Evolutionary conservation across 2,888 invertebrate species (phyloP), one percentile per base, ranked within the genome.

Genomic region (Zaprionus obscuricornis): DNA sequence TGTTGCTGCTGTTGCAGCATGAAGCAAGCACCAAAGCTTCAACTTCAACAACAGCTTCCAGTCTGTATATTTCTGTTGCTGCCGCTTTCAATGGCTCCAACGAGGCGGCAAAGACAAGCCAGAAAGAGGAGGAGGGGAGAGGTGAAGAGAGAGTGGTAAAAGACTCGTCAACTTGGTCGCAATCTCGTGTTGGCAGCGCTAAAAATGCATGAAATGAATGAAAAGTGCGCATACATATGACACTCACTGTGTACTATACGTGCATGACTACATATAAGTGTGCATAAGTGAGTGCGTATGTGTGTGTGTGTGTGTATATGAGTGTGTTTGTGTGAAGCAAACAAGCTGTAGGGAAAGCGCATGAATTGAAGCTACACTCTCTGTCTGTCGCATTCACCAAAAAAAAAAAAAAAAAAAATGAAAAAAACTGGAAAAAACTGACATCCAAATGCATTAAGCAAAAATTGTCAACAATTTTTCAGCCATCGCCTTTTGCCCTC

Each of bases 401-500:
- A 60, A 69, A 55, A 43, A 64, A 58, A 49, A 29, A 36, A 4
- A 33, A 18, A 42, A 40, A 33, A 34, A 42, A 8, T n/a, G n/a
- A 27, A 5, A 36, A 51, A 39, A 51, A 55, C 63, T 60, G 31
- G 46, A 59, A n/a, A n/a, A 51, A 65, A 45, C 67, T 72, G 69
- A 68, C 81, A 83, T 60, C 76, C 72, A 78, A 79, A 79, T 85
- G 81, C 78, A 85, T 85, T 79, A 85, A 78, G 81, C 81, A 83
- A 79, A 83, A 78, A 78, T 78, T 85, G 76, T 85, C 78, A 79
- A 79, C 86, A 85, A 85, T 83, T 85, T 83, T 83, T 79, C 75
- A 71, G 56, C 7, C 6, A 36, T 1, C 2, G 6, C 11, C 14
- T 4, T 22, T 5, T 3, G 6, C 17, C 13, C 29, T 22, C 14